Evolutionary conservation across 2,797 vertebrate genomes (phyloP).

Genomic region (Craterocephalus amniculus): DNA sequence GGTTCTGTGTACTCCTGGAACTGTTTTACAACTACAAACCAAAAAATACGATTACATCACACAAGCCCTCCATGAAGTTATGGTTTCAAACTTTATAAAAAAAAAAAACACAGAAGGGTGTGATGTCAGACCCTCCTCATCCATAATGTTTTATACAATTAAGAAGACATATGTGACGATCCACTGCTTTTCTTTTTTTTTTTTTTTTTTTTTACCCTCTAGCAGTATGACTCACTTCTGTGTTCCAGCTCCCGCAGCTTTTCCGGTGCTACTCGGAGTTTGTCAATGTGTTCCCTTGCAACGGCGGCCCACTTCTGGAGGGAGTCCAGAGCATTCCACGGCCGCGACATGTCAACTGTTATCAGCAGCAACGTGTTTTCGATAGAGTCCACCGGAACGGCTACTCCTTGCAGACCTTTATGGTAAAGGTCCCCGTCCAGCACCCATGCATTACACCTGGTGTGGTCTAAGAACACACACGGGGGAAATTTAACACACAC

Average conservation of each 20-base stretch:
- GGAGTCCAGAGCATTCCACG: slow-evolving; percentile 96
- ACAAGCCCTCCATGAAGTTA: neutral
- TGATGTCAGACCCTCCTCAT: neutral
- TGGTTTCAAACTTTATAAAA: slow-evolving; percentile 2
- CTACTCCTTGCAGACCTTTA: slow-evolving; percentile 97
- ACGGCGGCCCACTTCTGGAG: slow-evolving; percentile 98
- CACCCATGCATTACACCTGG: slow-evolving; percentile 97
- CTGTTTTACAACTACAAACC: slow-evolving; percentile 91
- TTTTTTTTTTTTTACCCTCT: neutral
- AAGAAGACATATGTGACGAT: neutral
- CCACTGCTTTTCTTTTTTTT: neutral
- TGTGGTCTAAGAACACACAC: slow-evolving; percentile 85
- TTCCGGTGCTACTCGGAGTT: slow-evolving; percentile 94
- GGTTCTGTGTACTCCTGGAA: slow-evolving; percentile 98
- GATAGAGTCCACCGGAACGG: slow-evolving; percentile 88
- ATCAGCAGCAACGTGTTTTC: slow-evolving; percentile 91
- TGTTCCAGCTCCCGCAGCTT: slow-evolving; percentile 96
- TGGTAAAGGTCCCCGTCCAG: slow-evolving; percentile 98
- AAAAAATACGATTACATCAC: slow-evolving; percentile 7
- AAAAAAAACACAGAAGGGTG: neutral
- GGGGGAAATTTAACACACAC: slow-evolving; percentile 9
- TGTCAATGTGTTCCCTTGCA: slow-evolving; percentile 95
- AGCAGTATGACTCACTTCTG: slow-evolving; percentile 86
- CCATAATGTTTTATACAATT: neutral
- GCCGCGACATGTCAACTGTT: slow-evolving; percentile 95